Conservation (phyloP, 1,140 invertebrate genomes). For the Trichomalopsis sarcophagae region DNA sequence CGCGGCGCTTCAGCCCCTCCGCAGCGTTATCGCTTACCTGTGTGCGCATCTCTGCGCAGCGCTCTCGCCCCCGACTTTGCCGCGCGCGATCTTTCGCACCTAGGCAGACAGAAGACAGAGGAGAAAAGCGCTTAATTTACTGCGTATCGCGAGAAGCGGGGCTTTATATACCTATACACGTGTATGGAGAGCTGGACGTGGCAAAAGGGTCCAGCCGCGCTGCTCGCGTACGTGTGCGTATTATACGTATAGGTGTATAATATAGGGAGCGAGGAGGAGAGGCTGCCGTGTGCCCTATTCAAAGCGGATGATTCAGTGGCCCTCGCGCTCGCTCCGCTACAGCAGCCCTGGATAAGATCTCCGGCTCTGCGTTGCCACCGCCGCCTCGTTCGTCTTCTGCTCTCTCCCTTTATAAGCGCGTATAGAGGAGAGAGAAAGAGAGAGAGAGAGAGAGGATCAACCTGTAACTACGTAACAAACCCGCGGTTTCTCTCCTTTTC, state of each 20-base stretch:
- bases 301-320: slow-evolving; percentile 74
- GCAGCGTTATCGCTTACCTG: slow-evolving; percentile 68
- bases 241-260: slow-evolving; percentile 58
- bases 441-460: slow-evolving; percentile 52
- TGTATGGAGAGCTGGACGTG: slow-evolving; percentile 7
- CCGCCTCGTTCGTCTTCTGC: slow-evolving; percentile 70
- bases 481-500: slow-evolving; percentile 35
- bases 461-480: slow-evolving; percentile 62
- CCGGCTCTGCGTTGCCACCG: slow-evolving; percentile 64
- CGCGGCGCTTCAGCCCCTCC: slow-evolving; percentile 58
- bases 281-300: slow-evolving; percentile 64
- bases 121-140: slow-evolving; percentile 66
- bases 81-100: slow-evolving; percentile 51
- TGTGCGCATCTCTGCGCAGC: slow-evolving; percentile 40
- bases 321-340: slow-evolving; percentile 62
- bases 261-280: slow-evolving; percentile 65
- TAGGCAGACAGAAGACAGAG: slow-evolving; percentile 51
- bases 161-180: slow-evolving; percentile 22
- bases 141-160: slow-evolving; percentile 46
- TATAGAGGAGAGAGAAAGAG: background rate
- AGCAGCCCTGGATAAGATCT: slow-evolving; percentile 70
- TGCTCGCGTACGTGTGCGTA: slow-evolving; percentile 48
- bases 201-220: background rate
- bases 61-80: slow-evolving; percentile 49
- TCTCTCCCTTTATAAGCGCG: slow-evolving; percentile 27